Evolutionary conservation across 1,140 invertebrate species (phyloP).

Genomic region (Dinothrombium tinctorium): DNA sequence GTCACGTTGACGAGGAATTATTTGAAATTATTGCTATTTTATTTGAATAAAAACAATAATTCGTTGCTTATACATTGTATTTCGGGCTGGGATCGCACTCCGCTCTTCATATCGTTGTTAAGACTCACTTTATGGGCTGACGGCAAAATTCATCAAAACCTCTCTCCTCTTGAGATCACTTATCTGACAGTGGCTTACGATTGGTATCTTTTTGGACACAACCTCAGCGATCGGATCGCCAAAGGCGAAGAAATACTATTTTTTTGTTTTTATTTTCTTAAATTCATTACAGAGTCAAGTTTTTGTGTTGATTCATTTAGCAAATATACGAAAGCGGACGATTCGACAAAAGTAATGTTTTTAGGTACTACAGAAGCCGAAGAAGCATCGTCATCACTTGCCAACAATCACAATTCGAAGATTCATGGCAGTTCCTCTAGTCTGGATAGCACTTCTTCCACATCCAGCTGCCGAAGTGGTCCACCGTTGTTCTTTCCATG

Average conservation of each 20-base stretch:
- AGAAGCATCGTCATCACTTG: no score
- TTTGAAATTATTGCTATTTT: slow-evolving; percentile 42
- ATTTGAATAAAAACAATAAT: slow-evolving; percentile 29
- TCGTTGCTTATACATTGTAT: slow-evolving; percentile 56
- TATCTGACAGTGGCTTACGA: slow-evolving; percentile 64
- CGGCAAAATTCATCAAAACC: slow-evolving; percentile 43
- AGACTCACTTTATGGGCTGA: slow-evolving; percentile 60
- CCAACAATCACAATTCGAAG: no score
- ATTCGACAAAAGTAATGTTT: no score
- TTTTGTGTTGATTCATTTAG: no score
- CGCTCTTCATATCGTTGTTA: slow-evolving; percentile 50
- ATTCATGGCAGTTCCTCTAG: no score
- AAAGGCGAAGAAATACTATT: slow-evolving; percentile 61
- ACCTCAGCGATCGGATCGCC: slow-evolving; percentile 40
- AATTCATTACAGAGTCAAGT: no score
- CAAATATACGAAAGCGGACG: no score
- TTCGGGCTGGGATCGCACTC: slow-evolving; percentile 49
- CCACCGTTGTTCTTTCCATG: no score
- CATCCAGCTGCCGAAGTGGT: no score
- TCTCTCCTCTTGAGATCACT: slow-evolving; percentile 37
- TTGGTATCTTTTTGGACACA: slow-evolving; percentile 62
- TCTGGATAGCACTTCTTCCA: no score
- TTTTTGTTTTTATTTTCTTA: slow-evolving; percentile 55
- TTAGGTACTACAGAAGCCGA: no score
- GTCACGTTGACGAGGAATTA: slow-evolving; percentile 54